phyloP scores from a whole-genome alignment of 2,797 vertebrate species.

The Chanos chanos region DNA sequence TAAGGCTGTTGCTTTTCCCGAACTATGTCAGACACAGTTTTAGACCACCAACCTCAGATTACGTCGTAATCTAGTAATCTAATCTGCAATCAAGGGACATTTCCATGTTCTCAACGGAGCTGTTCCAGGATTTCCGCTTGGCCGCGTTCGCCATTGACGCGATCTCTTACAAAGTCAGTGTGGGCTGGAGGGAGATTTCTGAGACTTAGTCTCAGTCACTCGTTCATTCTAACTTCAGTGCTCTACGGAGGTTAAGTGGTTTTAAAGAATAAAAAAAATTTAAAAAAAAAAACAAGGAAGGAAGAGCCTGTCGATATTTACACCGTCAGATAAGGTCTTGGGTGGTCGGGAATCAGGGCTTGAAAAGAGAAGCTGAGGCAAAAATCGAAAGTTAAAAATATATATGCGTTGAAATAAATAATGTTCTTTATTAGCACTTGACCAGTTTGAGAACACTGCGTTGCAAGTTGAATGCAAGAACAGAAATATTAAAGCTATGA shows the following conservation, averaged over 20 bases:
- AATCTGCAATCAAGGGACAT: conserved; percentile 34
- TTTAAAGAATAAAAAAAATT: conserved; percentile 9
- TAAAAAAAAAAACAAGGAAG: too few relatives aligned
- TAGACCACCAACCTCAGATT: conserved; percentile 31
- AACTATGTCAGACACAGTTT: conserved; percentile 25
- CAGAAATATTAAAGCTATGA: too few relatives aligned
- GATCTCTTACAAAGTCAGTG: conserved; percentile 8
- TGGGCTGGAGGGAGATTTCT: not conserved
- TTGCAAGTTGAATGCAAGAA: too few relatives aligned
- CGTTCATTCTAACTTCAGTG: not conserved
- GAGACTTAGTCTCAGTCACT: conserved; percentile 13
- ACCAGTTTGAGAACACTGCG: too few relatives aligned
- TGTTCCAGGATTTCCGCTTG: conserved; percentile 9
- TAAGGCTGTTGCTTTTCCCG: conserved; percentile 8
- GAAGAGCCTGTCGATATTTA: too few relatives aligned
- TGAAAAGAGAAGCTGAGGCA: too few relatives aligned
- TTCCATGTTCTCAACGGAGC: conserved; percentile 10
- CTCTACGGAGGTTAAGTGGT: not conserved
- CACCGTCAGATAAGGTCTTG: too few relatives aligned
- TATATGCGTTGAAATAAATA: too few relatives aligned
- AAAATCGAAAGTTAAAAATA: too few relatives aligned
- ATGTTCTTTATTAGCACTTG: too few relatives aligned
- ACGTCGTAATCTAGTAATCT: conserved; percentile 41
- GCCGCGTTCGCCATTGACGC: conserved; percentile 10
- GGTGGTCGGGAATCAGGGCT: too few relatives aligned